phyloP scores from a whole-genome alignment of 2,113 vertebrate species.

The Tragulus kanchil region DNA sequence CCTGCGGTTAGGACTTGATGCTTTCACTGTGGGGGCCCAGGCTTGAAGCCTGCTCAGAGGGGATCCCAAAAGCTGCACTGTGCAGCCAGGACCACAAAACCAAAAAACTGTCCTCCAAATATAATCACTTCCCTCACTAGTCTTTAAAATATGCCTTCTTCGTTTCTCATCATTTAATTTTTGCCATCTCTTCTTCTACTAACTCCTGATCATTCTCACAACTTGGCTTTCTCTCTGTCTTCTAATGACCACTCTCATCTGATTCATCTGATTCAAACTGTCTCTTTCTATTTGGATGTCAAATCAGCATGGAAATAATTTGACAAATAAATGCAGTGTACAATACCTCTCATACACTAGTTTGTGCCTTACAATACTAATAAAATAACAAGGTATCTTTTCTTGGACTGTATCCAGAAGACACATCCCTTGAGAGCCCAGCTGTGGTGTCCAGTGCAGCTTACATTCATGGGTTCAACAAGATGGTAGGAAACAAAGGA shows the following conservation, averaged over 20 bases:
- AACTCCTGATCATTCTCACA: background rate
- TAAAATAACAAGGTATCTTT: background rate
- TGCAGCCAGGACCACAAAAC: background rate
- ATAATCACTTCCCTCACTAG: background rate
- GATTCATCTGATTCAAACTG: background rate
- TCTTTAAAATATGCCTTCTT: background rate
- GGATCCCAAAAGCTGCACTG: background rate
- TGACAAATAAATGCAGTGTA: background rate
- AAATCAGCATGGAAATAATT: slow-evolving; percentile 8
- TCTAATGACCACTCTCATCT: background rate
- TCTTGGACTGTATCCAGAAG: background rate
- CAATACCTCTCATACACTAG: background rate
- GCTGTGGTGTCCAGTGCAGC: background rate
- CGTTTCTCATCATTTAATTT: background rate
- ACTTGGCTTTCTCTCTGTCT: background rate
- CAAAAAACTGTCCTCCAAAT: background rate
- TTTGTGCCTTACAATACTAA: background rate
- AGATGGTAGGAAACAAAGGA: no score
- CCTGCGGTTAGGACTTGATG: background rate
- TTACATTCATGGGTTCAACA: no score
- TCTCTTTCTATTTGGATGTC: background rate
- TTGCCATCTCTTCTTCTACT: background rate
- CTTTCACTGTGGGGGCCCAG: background rate
- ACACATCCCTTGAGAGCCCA: background rate
- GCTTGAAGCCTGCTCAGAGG: background rate